Percentiles rank a stretch among this genome's conserved stretches.
Conservation (phyloP, 2,113 vertebrate species). For the Python bivittatus region DNA sequence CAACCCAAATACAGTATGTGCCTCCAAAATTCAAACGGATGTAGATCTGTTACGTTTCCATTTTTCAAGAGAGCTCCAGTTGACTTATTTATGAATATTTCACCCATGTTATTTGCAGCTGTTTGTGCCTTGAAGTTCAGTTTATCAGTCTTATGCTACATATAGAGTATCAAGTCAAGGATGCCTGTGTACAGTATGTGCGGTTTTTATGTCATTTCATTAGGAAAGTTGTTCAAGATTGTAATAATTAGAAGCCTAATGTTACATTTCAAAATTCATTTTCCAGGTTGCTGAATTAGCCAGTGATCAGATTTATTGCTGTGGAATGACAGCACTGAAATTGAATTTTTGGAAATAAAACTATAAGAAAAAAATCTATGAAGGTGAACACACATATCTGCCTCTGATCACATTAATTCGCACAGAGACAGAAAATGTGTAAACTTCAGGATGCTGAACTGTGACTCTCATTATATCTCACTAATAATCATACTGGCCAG, state of each 20-base stretch:
- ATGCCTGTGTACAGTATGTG: too few species aligned
- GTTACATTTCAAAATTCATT: slow-evolving; percentile 51
- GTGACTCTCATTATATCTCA: neutral
- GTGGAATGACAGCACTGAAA: slow-evolving; percentile 18
- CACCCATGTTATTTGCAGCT: slow-evolving; percentile 63
- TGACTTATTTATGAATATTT: slow-evolving; percentile 52
- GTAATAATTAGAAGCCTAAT: slow-evolving; percentile 30
- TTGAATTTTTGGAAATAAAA: slow-evolving; percentile 37
- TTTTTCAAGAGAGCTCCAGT: slow-evolving; percentile 59
- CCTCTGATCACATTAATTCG: neutral
- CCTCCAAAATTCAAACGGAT: slow-evolving; percentile 66
- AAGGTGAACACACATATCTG: neutral
- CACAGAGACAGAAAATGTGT: neutral
- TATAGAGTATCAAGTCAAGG: slow-evolving; percentile 49
- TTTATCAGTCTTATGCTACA: slow-evolving; percentile 48
- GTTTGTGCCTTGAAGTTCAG: slow-evolving; percentile 68
- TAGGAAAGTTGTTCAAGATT: slow-evolving; percentile 40
- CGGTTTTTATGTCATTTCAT: slow-evolving; percentile 48
- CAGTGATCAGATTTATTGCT: slow-evolving; percentile 42
- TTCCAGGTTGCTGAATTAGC: slow-evolving; percentile 53
- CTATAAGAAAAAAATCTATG: neutral
- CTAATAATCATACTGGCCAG: neutral
- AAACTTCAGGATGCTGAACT: neutral
- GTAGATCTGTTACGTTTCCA: slow-evolving; percentile 54
- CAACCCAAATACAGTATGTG: slow-evolving; percentile 44